Evolutionary conservation across 2,888 invertebrate species (phyloP).

Genomic region (Anorthoa munda): DNA sequence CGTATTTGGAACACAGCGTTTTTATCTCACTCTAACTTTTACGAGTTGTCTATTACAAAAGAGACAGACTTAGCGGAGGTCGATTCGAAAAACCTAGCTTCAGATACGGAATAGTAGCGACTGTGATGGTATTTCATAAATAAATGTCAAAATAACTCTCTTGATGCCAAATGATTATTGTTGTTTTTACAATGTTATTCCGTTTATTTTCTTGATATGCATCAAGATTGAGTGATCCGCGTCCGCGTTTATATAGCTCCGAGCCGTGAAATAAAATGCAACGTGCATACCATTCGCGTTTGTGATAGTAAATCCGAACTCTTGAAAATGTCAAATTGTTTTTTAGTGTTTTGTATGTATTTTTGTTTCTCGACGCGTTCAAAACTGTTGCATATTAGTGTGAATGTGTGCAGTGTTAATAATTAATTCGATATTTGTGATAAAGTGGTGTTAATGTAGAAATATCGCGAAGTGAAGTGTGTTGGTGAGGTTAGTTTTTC

Average conservation of each 20-base stretch:
- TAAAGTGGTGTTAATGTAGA: conserved; percentile 61
- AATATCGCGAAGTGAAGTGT: conserved; percentile 75
- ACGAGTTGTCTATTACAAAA: fast-evolving
- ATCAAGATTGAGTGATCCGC: conserved; percentile 84
- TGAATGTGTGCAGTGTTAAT: conserved; percentile 58
- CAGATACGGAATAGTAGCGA: conserved; percentile 40
- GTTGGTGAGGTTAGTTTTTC: conserved; percentile 87
- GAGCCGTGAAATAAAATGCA: conserved; percentile 55
- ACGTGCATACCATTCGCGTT: conserved; percentile 63
- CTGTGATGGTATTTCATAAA: conserved; percentile 68
- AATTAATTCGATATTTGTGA: conserved; percentile 32
- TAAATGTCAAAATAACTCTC: conserved; percentile 86
- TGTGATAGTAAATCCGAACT: conserved; percentile 71
- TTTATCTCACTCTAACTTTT: conserved; percentile 43
- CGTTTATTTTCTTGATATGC: conserved; percentile 69
- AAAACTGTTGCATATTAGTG: conserved; percentile 42
- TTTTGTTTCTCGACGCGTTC: conserved; percentile 67
- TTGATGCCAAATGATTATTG: conserved; percentile 86
- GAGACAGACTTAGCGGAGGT: conserved; percentile 1
- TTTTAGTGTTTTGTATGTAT: conserved; percentile 81
- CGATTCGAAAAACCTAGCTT: conserved; percentile 40
- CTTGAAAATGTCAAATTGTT: conserved; percentile 85
- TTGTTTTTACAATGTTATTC: conserved; percentile 82
- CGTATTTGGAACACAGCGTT: background rate
- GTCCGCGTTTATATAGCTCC: conserved; percentile 63